phyloP scores from a whole-genome alignment of 2,113 vertebrate species.

The Oxyruncus cristatus region DNA sequence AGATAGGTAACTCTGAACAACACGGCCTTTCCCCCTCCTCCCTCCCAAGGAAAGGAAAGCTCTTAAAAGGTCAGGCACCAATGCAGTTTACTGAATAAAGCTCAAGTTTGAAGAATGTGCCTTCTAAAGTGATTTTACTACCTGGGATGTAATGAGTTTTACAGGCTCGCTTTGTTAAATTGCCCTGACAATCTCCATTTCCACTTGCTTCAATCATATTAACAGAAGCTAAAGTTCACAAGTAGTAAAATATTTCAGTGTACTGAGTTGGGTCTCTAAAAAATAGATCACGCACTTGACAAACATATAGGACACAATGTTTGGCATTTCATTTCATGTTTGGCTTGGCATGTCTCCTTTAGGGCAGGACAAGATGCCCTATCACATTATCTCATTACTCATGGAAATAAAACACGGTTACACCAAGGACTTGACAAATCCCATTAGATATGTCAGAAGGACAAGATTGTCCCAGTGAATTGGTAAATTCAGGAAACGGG shows the following conservation, averaged over 20 bases:
- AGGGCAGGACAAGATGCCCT: conserved; percentile 48
- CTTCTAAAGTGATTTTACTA: conserved; percentile 76
- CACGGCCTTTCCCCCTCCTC: conserved; percentile 43
- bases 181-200: conserved; percentile 80
- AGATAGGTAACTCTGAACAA: conserved; percentile 64
- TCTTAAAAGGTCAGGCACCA: conserved; percentile 74
- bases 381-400: conserved; percentile 42
- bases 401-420: conserved; percentile 48
- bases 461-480: neutral
- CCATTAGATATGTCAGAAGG: neutral
- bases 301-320: conserved; percentile 40
- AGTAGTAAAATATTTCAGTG: conserved; percentile 74
- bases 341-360: conserved; percentile 49
- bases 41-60: conserved; percentile 41
- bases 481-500: neutral
- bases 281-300: conserved; percentile 70
- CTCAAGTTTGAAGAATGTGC: conserved; percentile 75
- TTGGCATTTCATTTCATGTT: conserved; percentile 65
- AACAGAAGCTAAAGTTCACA: conserved; percentile 79
- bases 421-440: conserved; percentile 35
- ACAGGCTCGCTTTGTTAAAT: conserved; percentile 76
- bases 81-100: conserved; percentile 76
- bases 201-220: conserved; percentile 78
- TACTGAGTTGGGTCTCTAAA: conserved; percentile 52
- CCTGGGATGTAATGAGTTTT: conserved; percentile 74